Evolutionary conservation across 2,113 vertebrate genomes (phyloP).

Genomic region (Leucosticte australis): DNA sequence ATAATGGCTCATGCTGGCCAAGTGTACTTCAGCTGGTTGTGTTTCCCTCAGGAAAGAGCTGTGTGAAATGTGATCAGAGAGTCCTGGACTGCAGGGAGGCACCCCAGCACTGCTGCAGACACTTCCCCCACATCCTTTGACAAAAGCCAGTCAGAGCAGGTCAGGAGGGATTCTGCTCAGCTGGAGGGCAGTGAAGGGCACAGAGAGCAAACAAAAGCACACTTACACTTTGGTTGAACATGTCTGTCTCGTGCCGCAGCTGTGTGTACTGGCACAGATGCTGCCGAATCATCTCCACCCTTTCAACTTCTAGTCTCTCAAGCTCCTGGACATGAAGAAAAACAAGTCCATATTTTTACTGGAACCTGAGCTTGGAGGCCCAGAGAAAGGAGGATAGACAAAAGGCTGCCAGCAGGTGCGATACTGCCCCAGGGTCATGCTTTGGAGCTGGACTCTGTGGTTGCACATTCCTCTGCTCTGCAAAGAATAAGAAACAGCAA

Average conservation of each 20-base stretch:
- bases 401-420: background rate
- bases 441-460: background rate
- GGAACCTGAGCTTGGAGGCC: background rate
- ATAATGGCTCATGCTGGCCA: background rate
- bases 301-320: constrained; percentile 92
- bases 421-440: background rate
- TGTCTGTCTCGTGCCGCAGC: constrained; percentile 95
- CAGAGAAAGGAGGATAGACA: background rate
- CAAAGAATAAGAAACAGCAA: background rate
- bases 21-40: background rate
- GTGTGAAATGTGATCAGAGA: background rate
- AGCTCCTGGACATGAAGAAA: constrained; percentile 82
- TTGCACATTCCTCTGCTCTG: background rate
- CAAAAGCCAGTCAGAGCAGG: background rate
- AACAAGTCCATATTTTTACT: background rate
- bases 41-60: background rate
- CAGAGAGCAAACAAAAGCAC: background rate
- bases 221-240: constrained; percentile 99
- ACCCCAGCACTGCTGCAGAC: background rate
- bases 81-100: background rate
- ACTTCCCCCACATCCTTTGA: background rate
- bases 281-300: constrained; percentile 94
- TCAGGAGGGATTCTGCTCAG: background rate
- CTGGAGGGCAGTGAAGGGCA: background rate
- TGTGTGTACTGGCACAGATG: constrained; percentile 96